A percentile compares a stretch with the other conserved stretches of the same genome.
These are phyloP conservation scores for Thyatira batis DNA, from an alignment of 2,888 invertebrate species.

Conservation along the genomic window DNA sequence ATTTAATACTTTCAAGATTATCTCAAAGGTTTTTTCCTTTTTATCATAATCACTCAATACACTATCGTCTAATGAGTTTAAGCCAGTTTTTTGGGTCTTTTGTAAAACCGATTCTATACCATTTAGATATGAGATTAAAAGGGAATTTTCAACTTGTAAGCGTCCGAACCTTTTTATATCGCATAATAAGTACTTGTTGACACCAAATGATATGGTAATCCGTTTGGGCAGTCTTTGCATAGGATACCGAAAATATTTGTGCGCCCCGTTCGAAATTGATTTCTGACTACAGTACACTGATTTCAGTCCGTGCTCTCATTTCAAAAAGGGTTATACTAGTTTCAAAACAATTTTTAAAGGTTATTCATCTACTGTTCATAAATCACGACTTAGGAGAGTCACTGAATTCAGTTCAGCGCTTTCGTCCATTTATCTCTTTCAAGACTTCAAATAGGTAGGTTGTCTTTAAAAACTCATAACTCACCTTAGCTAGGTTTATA, in stretches of 20 bases:
- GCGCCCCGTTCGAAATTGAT: background rate
- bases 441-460: background rate
- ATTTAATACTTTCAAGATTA: background rate
- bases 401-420: background rate
- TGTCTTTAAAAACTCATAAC: background rate
- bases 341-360: background rate
- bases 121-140: background rate
- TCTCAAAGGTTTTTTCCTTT: background rate
- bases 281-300: background rate
- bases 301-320: background rate
- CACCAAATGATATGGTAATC: constrained; percentile 3
- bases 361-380: background rate
- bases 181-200: constrained; percentile 1
- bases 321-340: background rate
- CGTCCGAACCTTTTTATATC: background rate
- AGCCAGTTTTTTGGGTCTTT: no score
- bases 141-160: background rate
- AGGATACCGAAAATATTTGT: constrained; percentile 4
- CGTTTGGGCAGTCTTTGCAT: constrained; percentile 2
- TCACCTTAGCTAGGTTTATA: background rate
- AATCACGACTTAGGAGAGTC: background rate
- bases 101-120: background rate
- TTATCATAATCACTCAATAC: no score
- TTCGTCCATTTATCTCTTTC: background rate
- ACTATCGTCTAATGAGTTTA: no score